Conservation (phyloP, 2,888 invertebrate species). For the Polia nebulosa region DNA sequence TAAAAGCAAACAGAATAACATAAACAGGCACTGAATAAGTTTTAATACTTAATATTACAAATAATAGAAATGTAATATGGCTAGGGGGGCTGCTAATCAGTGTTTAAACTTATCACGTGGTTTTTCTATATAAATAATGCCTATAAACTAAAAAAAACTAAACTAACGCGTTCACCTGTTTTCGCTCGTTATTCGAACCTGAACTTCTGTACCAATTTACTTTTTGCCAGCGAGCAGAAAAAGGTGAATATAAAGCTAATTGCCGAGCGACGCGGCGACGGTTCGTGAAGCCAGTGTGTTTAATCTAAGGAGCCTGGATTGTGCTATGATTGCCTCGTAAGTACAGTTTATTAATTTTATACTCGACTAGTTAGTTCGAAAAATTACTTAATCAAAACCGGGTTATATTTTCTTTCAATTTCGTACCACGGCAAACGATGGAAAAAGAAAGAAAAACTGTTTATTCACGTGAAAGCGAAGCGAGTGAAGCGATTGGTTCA, state of each 20-base stretch:
- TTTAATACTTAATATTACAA: no score
- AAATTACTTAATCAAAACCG: neutral
- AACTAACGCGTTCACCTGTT: no score
- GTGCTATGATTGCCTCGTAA: slow-evolving; percentile 36
- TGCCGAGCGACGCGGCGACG: slow-evolving; percentile 1
- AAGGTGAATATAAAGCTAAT: slow-evolving; percentile 43
- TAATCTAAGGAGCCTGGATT: slow-evolving; percentile 25
- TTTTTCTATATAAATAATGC: no score
- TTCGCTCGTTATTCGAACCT: neutral
- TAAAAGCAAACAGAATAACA: no score
- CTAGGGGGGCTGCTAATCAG: no score
- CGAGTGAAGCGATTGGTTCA: no score
- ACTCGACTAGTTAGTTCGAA: slow-evolving; percentile 14
- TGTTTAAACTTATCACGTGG: no score
- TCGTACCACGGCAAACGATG: neutral
- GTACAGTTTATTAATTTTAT: slow-evolving; percentile 34
- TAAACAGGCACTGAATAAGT: no score
- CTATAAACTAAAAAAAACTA: no score
- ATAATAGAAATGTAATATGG: no score
- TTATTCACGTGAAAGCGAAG: no score
- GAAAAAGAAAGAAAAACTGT: no score
- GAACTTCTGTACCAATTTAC: neutral
- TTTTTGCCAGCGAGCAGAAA: slow-evolving; percentile 15
- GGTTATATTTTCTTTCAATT: slow-evolving; percentile 1
- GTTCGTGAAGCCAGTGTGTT: slow-evolving; percentile 33